These are phyloP conservation scores for Valencia hispanica DNA, from an alignment of 2,797 vertebrate species.

Conservation along the genomic window DNA sequence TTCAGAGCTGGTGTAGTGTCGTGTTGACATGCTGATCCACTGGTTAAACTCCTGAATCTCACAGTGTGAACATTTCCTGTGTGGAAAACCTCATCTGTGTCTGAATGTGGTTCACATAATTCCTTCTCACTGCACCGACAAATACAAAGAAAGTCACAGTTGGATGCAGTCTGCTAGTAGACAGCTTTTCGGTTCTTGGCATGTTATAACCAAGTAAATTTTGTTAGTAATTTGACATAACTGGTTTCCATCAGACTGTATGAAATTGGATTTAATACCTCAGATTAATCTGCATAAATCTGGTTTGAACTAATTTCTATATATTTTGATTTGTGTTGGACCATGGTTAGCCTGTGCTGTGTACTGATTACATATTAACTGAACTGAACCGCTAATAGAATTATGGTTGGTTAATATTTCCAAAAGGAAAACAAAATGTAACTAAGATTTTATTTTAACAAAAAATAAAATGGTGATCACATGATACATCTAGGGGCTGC, in stretches of 20 bases:
- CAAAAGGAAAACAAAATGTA: background rate
- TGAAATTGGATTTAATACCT: background rate
- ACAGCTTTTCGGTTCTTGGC: background rate
- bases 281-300: background rate
- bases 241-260: background rate
- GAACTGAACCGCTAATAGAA: background rate
- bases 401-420: background rate
- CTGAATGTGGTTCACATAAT: background rate
- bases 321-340: background rate
- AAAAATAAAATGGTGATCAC: background rate
- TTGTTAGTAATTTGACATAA: background rate
- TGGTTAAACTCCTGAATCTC: constrained; percentile 21
- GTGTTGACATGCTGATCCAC: constrained; percentile 14
- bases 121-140: background rate
- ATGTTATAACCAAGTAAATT: background rate
- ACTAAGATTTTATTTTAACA: background rate
- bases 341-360: background rate
- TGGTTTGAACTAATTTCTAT: background rate
- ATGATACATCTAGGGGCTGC: background rate
- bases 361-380: background rate
- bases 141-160: background rate
- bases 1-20: constrained; percentile 28
- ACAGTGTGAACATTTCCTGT: constrained; percentile 6
- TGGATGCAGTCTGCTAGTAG: background rate
- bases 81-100: background rate